A percentile compares a stretch with the other conserved stretches of the same genome.
phyloP scores from a whole-genome alignment of 2,113 vertebrate species.

The human (Homo sapiens) region GRCh38 chr11:87539501-87540000 shows the following conservation, averaged over 20 bases:
- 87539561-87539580: background rate
- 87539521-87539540: background rate
- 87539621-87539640: background rate
- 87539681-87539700: background rate
- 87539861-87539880: conserved; percentile 50
- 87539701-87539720: background rate
- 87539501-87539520: too few species aligned
- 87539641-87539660: background rate
- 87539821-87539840: conserved; percentile 34
- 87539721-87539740: background rate
- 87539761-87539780: conserved; percentile 3
- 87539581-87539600: background rate
- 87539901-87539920: conserved; percentile 38
- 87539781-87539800: conserved; percentile 56
- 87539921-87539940: conserved; percentile 66
- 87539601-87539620: background rate
- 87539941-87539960: conserved; percentile 55
- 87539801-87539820: conserved; percentile 26
- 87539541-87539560: background rate
- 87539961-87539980: conserved; percentile 44
- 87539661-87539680: background rate
- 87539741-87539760: background rate
- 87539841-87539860: conserved; percentile 22
- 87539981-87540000: conserved; percentile 35
- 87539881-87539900: conserved; percentile 20